These are phyloP conservation scores for Molanna angustata DNA, from an alignment of 2,888 invertebrate genomes.

Conservation along the genomic window DNA sequence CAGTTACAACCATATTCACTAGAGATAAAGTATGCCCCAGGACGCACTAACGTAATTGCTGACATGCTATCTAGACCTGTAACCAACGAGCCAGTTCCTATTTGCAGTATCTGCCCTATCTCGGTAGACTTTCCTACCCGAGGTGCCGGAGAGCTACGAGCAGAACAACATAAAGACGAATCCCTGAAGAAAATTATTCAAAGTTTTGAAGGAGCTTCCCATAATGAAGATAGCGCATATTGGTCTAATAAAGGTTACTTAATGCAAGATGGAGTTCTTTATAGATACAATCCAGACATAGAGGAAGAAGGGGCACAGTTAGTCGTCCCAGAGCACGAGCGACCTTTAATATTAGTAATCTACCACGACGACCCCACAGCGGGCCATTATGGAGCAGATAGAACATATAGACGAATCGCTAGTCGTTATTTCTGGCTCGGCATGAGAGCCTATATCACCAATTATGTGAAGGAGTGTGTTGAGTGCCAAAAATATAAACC, in stretches of 20 bases:
- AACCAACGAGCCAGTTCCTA: neutral
- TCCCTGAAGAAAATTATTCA: neutral
- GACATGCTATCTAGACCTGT: slow-evolving; percentile 2
- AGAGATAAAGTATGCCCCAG: slow-evolving; percentile 1
- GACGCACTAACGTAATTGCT: neutral
- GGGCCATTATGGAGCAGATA: slow-evolving; percentile 35
- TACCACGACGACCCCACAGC: slow-evolving; percentile 34
- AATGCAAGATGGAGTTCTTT: slow-evolving; percentile 23
- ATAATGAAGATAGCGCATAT: slow-evolving; percentile 2
- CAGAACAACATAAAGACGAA: neutral
- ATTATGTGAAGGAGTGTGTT: slow-evolving; percentile 35
- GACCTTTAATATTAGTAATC: slow-evolving; percentile 22
- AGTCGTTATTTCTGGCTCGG: slow-evolving; percentile 35
- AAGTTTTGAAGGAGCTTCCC: neutral
- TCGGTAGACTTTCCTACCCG: neutral
- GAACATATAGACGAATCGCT: slow-evolving; percentile 30
- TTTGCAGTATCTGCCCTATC: neutral
- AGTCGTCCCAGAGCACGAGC: slow-evolving; percentile 30
- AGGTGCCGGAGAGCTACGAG: neutral
- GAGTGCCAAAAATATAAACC: slow-evolving; percentile 38
- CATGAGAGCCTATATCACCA: slow-evolving; percentile 34
- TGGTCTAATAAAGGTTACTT: slow-evolving; percentile 19
- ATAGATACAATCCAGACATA: slow-evolving; percentile 16
- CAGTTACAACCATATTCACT: neutral
- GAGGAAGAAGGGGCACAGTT: slow-evolving; percentile 30